Conservation (phyloP, 2,888 invertebrate genomes). For the Eudasyphora cyanicolor region DNA sequence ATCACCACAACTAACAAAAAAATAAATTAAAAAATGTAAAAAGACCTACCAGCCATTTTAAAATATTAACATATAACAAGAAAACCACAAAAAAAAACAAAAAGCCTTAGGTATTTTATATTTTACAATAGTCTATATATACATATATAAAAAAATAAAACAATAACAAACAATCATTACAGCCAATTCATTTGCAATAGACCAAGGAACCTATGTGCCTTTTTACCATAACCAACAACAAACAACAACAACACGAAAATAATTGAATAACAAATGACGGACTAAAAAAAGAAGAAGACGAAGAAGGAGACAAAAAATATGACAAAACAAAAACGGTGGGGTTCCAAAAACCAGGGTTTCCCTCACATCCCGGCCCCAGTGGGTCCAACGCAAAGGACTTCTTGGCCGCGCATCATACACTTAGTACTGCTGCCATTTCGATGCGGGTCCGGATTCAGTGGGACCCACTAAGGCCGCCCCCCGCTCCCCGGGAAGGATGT, state of each 20-base stretch:
- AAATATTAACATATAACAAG: constrained; percentile 66
- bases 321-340: constrained; percentile 66
- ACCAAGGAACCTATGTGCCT: constrained; percentile 67
- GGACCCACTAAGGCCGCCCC: neutral
- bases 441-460: neutral
- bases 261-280: neutral
- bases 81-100: constrained; percentile 38
- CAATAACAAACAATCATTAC: constrained; percentile 74
- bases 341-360: constrained; percentile 69
- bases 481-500: no score
- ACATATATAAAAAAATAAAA: constrained; percentile 66
- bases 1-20: constrained; percentile 46
- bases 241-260: constrained; percentile 38
- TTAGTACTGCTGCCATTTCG: constrained; percentile 56
- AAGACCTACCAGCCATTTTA: constrained; percentile 65
- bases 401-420: neutral
- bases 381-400: neutral
- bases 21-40: constrained; percentile 33
- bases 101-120: constrained; percentile 69
- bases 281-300: no score
- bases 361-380: neutral
- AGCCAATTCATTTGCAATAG: constrained; percentile 77
- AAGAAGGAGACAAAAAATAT: no score
- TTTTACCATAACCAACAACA: constrained; percentile 34
- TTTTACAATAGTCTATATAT: constrained; percentile 73